A percentile compares a stretch with the other conserved stretches of the same genome.
These are phyloP conservation scores for Esox niger DNA, from an alignment of 2,113 vertebrate species.

Conservation along the genomic window DNA sequence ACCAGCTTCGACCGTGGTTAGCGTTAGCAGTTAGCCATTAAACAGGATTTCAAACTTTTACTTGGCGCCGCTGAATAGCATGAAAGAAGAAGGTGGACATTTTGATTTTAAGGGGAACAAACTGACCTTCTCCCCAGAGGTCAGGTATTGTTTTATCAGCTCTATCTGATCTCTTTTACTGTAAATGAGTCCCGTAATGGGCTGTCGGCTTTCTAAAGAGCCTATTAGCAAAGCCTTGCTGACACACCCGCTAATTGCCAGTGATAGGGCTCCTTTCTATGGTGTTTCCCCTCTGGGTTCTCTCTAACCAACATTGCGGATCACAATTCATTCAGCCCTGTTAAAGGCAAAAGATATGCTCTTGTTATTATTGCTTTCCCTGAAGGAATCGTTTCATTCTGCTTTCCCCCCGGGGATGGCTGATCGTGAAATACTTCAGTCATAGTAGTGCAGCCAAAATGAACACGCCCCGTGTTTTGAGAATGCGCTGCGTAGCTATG, in stretches of 20 bases:
- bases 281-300: constrained; percentile 57
- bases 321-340: constrained; percentile 34
- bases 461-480: not conserved
- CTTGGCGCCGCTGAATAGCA: not conserved
- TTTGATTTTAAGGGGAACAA: constrained; percentile 30
- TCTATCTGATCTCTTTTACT: too few relatives aligned
- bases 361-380: constrained; percentile 16
- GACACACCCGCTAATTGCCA: constrained; percentile 72
- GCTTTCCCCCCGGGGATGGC: not conserved
- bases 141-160: constrained; percentile 62
- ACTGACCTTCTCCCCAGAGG: constrained; percentile 42
- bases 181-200: constrained; percentile 58
- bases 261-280: constrained; percentile 66
- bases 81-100: constrained; percentile 6
- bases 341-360: constrained; percentile 20
- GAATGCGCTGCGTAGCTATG: not conserved
- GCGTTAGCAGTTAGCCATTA: constrained; percentile 33
- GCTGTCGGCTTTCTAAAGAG: constrained; percentile 62
- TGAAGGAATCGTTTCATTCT: not conserved
- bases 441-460: not conserved
- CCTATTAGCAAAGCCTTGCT: constrained; percentile 72
- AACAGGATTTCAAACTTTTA: constrained; percentile 11
- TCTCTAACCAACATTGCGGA: constrained; percentile 28
- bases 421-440: too few relatives aligned
- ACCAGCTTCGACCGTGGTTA: constrained; percentile 8